Conservation (phyloP, 2,888 invertebrate genomes). For the Tuberolachnus salignus region DNA sequence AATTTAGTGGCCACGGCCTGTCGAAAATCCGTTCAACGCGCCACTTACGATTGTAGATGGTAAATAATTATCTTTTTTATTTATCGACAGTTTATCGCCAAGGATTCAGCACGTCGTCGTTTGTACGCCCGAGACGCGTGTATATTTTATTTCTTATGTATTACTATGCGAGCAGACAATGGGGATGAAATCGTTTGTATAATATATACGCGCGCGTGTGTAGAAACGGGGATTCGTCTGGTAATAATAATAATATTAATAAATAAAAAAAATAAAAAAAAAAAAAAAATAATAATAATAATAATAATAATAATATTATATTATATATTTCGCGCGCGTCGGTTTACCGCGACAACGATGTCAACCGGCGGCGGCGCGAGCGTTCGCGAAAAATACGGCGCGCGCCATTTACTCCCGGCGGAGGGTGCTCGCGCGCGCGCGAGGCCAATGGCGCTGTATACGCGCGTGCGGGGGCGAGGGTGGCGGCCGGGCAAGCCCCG, state of each 20-base stretch:
- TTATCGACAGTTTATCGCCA: neutral
- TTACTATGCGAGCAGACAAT: neutral
- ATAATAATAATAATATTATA: constrained; percentile 21
- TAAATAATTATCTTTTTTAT: too few relatives aligned
- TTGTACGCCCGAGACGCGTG: neutral
- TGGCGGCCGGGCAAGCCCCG: constrained; percentile 41
- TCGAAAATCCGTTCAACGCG: too few relatives aligned
- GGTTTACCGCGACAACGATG: constrained; percentile 14
- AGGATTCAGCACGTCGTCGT: neutral
- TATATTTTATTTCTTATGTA: neutral
- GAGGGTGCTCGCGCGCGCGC: constrained; percentile 14
- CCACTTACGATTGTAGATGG: too few relatives aligned
- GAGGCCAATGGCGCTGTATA: constrained; percentile 11
- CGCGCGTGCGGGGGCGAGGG: neutral
- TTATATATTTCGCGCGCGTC: constrained; percentile 9
- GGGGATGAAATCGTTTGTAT: neutral
- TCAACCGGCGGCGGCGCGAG: constrained; percentile 19
- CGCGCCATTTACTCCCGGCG: neutral
- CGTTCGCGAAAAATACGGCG: neutral
- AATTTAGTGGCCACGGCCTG: too few relatives aligned
- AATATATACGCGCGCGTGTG: neutral
- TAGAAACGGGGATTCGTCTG: constrained; percentile 31
- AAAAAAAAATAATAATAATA: constrained; percentile 20
- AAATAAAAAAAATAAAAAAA: too few relatives aligned
- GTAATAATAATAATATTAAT: constrained; percentile 25